Percentiles rank a stretch among this genome's conserved stretches.
phyloP scores from a whole-genome alignment of 1,140 invertebrate genomes.

The Dreissena polymorpha region DNA sequence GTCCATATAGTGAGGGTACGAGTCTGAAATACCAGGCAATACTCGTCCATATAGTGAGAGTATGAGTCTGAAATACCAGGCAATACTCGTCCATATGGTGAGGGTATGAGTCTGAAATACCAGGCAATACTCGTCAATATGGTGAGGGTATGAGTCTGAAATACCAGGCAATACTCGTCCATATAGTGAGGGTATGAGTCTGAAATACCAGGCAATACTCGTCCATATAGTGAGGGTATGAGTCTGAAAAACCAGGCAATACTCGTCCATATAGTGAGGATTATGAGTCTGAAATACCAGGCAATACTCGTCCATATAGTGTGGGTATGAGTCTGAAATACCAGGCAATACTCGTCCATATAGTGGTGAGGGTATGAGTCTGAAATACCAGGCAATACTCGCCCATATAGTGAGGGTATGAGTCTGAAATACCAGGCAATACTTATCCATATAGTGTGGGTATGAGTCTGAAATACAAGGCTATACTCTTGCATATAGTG shows the following conservation, averaged over 20 bases:
- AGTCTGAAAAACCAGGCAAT: conserved; percentile 87
- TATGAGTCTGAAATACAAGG: conserved; percentile 84
- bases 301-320: conserved; percentile 89
- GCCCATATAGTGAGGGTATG: conserved; percentile 84
- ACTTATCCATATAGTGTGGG: conserved; percentile 87
- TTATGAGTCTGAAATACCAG: conserved; percentile 84
- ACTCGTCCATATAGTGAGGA: conserved; percentile 88
- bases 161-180: conserved; percentile 90
- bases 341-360: conserved; percentile 89
- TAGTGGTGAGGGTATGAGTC: conserved; percentile 81
- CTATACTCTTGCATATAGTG: conserved; percentile 89
- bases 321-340: conserved; percentile 82
- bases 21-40: conserved; percentile 87
- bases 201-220: conserved; percentile 89
- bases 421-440: conserved; percentile 87
- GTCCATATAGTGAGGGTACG: conserved; percentile 84
- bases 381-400: conserved; percentile 89
- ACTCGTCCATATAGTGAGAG: conserved; percentile 87
- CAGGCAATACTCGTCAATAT: conserved; percentile 89
- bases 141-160: conserved; percentile 82
- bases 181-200: conserved; percentile 81
- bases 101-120: conserved; percentile 81
- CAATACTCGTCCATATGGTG: conserved; percentile 89
- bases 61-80: conserved; percentile 84
- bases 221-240: conserved; percentile 84